These are phyloP conservation scores for Deilephila porcellus DNA, from an alignment of 2,888 invertebrate genomes.

Conservation along the genomic window DNA sequence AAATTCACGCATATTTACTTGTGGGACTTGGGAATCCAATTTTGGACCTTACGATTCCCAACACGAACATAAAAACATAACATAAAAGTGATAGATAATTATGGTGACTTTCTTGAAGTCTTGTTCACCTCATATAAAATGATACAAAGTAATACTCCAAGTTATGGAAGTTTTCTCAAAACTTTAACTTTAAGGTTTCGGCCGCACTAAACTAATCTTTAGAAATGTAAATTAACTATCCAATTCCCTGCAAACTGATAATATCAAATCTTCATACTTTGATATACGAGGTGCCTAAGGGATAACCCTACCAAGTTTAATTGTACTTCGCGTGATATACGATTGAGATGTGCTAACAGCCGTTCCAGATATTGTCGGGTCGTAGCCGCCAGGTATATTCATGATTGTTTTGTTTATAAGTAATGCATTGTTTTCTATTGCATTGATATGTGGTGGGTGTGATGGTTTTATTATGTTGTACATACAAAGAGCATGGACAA, in stretches of 20 bases:
- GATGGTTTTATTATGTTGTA: background rate
- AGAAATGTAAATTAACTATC: background rate
- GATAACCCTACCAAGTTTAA: slow-evolving; percentile 53
- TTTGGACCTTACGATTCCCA: no score
- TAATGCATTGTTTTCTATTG: slow-evolving; percentile 5
- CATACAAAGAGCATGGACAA: background rate
- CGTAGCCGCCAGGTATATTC: slow-evolving; percentile 30
- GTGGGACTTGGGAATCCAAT: no score
- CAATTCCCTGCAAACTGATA: background rate
- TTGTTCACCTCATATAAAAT: no score
- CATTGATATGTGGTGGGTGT: background rate
- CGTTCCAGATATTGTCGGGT: slow-evolving; percentile 31
- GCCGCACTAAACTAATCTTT: background rate
- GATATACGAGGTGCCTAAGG: slow-evolving; percentile 45
- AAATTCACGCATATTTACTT: no score
- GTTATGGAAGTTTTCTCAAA: no score
- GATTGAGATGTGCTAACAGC: slow-evolving; percentile 62
- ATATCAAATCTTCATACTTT: slow-evolving; percentile 13
- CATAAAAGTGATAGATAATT: no score
- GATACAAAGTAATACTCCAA: no score
- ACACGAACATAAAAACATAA: no score
- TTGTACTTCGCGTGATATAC: slow-evolving; percentile 54
- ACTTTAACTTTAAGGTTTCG: no score
- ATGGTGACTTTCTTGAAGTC: no score
- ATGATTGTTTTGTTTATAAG: slow-evolving; percentile 24